Conservation (phyloP, 1,140 invertebrate species). For the Neodiprion lecontei region DNA sequence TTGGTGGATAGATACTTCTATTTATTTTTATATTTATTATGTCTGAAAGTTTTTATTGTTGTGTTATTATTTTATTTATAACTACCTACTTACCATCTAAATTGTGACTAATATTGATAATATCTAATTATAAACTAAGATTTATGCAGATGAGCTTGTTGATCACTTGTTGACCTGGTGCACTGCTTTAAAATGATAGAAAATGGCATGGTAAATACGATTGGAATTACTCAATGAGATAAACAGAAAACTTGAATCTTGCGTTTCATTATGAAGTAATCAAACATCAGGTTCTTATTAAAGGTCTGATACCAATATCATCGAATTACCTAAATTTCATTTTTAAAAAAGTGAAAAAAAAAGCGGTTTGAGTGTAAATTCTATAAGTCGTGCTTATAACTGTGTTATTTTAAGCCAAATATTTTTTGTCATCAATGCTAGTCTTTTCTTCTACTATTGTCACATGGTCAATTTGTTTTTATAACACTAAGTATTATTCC, state of each 20-base stretch:
- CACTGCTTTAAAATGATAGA: background rate
- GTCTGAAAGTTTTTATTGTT: background rate
- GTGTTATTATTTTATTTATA: background rate
- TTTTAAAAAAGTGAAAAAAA: background rate
- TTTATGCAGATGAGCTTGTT: conserved; percentile 4
- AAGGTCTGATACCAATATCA: background rate
- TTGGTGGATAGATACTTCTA: background rate
- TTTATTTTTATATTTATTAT: background rate
- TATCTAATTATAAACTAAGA: background rate
- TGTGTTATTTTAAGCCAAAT: conserved; percentile 2
- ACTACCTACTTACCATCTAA: background rate
- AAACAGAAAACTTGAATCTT: background rate
- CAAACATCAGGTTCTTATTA: background rate
- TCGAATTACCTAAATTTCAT: background rate
- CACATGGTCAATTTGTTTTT: background rate
- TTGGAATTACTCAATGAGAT: background rate
- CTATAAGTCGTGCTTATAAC: conserved; percentile 1
- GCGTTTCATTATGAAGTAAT: too few relatives aligned
- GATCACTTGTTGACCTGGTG: conserved; percentile 6
- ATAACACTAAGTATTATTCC: background rate
- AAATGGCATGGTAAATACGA: background rate
- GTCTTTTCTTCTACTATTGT: background rate
- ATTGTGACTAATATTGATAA: background rate
- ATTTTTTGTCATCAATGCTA: background rate
- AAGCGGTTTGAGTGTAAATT: background rate